Percentiles rank a stretch among this genome's conserved stretches.
These are phyloP conservation scores for Chlorodrepanis virens DNA, from an alignment of 2,113 vertebrate genomes.

Conservation along the genomic window DNA sequence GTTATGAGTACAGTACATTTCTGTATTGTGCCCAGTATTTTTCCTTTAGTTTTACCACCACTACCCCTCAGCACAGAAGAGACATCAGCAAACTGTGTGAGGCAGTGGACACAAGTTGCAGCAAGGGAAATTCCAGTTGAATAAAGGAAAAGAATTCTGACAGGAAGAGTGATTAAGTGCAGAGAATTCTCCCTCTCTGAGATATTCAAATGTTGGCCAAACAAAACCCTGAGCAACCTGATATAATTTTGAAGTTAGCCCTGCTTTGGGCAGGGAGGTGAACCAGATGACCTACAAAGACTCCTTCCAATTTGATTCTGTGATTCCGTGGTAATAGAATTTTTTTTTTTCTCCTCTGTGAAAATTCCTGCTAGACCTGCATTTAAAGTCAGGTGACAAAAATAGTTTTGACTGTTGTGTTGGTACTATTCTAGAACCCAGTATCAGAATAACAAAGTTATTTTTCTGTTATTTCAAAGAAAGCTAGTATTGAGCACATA, in stretches of 20 bases:
- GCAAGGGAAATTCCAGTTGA: neutral
- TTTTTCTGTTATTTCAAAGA: neutral
- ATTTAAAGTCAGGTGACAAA: neutral
- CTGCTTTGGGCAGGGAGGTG: neutral
- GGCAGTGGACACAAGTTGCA: neutral
- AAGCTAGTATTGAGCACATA: neutral
- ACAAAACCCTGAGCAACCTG: neutral
- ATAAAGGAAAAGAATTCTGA: neutral
- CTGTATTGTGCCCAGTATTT: neutral
- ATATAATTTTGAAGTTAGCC: neutral
- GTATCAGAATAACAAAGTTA: neutral
- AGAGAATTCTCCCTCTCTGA: neutral
- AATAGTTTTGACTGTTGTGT: neutral
- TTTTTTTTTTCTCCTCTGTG: neutral
- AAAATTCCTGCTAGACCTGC: neutral
- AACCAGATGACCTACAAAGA: neutral
- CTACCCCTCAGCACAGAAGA: neutral
- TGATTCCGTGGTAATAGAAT: neutral
- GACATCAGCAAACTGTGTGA: neutral
- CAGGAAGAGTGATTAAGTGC: neutral
- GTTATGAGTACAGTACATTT: neutral
- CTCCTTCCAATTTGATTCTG: neutral
- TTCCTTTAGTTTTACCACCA: neutral
- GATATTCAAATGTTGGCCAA: neutral
- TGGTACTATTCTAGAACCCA: neutral